Percentiles rank a stretch among this genome's conserved stretches.
Conservation (phyloP, 2,797 vertebrate genomes). For the Gastrophryne carolinensis region DNA sequence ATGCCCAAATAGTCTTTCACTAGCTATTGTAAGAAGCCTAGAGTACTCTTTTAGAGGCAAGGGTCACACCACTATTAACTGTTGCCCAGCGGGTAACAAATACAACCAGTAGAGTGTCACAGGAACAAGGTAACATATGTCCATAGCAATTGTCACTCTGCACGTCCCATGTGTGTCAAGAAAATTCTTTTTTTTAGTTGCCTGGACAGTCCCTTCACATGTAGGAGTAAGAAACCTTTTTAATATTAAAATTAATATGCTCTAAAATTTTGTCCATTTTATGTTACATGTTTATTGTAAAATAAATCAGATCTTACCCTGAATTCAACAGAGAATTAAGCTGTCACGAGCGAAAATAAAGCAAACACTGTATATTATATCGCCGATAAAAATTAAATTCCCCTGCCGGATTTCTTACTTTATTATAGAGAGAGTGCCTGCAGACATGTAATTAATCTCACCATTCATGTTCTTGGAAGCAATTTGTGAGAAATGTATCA, state of each 20-base stretch:
- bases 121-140: too few species aligned
- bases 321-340: neutral
- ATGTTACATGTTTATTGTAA: neutral
- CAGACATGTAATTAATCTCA: conserved; percentile 40
- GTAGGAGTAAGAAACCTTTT: neutral
- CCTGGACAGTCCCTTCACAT: too few species aligned
- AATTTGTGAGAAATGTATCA: conserved; percentile 35
- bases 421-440: neutral
- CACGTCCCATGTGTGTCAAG: too few species aligned
- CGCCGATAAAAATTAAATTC: neutral
- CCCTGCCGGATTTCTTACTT: conserved; percentile 6
- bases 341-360: neutral
- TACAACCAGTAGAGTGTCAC: too few species aligned
- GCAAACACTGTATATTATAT: neutral
- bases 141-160: too few species aligned
- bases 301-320: neutral
- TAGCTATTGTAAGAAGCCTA: too few species aligned
- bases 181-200: too few species aligned
- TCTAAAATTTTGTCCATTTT: neutral
- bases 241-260: neutral
- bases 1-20: too few species aligned
- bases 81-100: too few species aligned
- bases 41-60: too few species aligned
- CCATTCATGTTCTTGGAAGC: conserved; percentile 32
- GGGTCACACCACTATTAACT: too few species aligned